phyloP scores from a whole-genome alignment of 2,888 invertebrate genomes.

The Carabus problematicus region DNA sequence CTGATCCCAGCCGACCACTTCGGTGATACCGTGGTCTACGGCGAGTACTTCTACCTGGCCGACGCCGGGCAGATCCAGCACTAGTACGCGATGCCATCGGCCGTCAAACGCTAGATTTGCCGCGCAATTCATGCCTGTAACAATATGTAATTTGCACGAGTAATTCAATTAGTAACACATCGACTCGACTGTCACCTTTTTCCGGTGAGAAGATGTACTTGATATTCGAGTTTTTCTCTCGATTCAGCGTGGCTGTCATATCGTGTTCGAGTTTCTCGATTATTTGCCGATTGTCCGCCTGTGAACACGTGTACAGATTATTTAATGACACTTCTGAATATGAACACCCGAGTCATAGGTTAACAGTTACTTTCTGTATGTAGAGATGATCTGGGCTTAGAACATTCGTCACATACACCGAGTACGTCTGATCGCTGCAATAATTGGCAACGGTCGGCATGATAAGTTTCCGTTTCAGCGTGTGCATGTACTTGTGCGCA shows the following conservation, averaged over 20 bases:
- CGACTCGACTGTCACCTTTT: no score
- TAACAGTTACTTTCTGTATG: conserved; percentile 64
- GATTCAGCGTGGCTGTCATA: conserved; percentile 50
- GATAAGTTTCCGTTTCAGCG: conserved; percentile 13
- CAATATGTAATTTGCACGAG: conserved; percentile 30
- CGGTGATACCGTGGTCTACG: conserved; percentile 69
- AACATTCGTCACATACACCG: conserved; percentile 66
- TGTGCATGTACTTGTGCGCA: background rate
- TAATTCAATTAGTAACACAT: conserved; percentile 11
- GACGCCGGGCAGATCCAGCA: conserved; percentile 60
- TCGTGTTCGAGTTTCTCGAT: conserved; percentile 47
- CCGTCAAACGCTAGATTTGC: conserved; percentile 52
- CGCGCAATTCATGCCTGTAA: conserved; percentile 65
- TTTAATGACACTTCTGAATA: no score
- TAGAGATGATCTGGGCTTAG: conserved; percentile 72
- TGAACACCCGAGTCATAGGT: background rate
- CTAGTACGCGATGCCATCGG: conserved; percentile 68
- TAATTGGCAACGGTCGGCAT: conserved; percentile 47
- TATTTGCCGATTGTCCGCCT: conserved; percentile 48
- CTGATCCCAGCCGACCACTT: conserved; percentile 61
- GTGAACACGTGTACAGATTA: conserved; percentile 41
- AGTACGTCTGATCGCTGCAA: conserved; percentile 57
- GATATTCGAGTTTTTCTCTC: background rate
- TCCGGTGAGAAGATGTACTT: conserved; percentile 48
- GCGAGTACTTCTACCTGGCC: conserved; percentile 65